phyloP scores from a whole-genome alignment of 1,140 invertebrate species.

The Lineus longissimus region DNA sequence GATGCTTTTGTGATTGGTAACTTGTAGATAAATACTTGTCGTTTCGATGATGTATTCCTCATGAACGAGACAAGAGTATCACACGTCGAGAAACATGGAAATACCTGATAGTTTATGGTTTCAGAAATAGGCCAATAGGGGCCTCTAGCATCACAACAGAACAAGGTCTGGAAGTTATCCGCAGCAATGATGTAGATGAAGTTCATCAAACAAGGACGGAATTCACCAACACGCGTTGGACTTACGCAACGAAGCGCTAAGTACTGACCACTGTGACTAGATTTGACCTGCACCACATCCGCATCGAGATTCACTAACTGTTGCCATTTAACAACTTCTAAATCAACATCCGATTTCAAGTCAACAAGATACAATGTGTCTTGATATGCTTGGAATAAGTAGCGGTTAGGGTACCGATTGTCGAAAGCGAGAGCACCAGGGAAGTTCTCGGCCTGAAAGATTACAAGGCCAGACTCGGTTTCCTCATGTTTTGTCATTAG shows the following conservation, averaged over 20 bases:
- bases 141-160: slow-evolving; percentile 32
- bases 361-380: slow-evolving; percentile 20
- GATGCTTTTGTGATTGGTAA: slow-evolving; percentile 24
- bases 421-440: slow-evolving; percentile 20
- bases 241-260: slow-evolving; percentile 30
- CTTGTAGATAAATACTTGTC: slow-evolving; percentile 36
- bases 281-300: slow-evolving; percentile 31
- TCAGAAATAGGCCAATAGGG: slow-evolving; percentile 42
- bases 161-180: slow-evolving; percentile 23
- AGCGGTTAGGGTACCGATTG: slow-evolving; percentile 19
- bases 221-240: slow-evolving; percentile 31
- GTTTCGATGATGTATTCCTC: slow-evolving; percentile 32
- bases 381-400: slow-evolving; percentile 23
- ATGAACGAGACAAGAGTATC: slow-evolving; percentile 35
- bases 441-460: slow-evolving; percentile 23
- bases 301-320: slow-evolving; percentile 27
- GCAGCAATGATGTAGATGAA: slow-evolving; percentile 27
- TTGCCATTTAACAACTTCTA: no score
- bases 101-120: slow-evolving; percentile 37
- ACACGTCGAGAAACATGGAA: slow-evolving; percentile 36
- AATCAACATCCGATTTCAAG: slow-evolving; percentile 19
- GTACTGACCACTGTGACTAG: slow-evolving; percentile 31
- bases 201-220: slow-evolving; percentile 29
- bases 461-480: slow-evolving; percentile 14
- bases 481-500: background rate